A percentile compares a stretch with the other conserved stretches of the same genome.
Conservation (phyloP, 2,888 invertebrate genomes). For the Nomada ruficornis region DNA sequence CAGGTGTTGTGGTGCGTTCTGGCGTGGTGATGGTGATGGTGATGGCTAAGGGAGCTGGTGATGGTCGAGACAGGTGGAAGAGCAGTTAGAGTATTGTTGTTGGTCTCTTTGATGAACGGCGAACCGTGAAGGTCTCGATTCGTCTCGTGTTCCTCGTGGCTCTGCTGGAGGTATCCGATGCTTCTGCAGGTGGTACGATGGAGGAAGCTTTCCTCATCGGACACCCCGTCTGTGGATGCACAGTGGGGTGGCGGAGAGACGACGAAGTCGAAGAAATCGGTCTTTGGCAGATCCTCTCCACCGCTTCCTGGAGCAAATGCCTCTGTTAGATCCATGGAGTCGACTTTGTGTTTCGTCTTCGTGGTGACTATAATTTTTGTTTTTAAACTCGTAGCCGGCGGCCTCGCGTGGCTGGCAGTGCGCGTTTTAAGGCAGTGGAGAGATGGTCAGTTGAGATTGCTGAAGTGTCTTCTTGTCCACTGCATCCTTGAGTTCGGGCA, state of each 20-base stretch:
- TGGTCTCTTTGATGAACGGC: conserved; percentile 85
- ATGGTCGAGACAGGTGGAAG: conserved; percentile 82
- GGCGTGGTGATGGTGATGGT: conserved; percentile 76
- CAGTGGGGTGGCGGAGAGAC: conserved; percentile 87
- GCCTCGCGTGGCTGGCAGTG: conserved; percentile 17
- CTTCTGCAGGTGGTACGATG: conserved; percentile 83
- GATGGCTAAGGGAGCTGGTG: conserved; percentile 81
- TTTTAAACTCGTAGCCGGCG: not conserved
- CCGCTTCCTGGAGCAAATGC: conserved; percentile 87
- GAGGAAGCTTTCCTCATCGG: conserved; percentile 86
- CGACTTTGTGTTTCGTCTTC: conserved; percentile 45
- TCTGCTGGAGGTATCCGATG: conserved; percentile 78
- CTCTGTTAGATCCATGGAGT: conserved; percentile 92
- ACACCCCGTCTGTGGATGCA: conserved; percentile 86
- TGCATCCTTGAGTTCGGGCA: conserved; percentile 71
- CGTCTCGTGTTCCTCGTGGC: conserved; percentile 76
- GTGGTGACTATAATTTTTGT: conserved; percentile 22
- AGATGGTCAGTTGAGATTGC: conserved; percentile 62
- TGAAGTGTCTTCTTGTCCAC: conserved; percentile 71
- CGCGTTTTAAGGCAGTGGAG: not conserved
- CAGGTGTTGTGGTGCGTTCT: conserved; percentile 64
- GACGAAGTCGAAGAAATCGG: conserved; percentile 95
- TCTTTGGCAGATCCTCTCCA: conserved; percentile 91
- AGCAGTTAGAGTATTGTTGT: conserved; percentile 87
- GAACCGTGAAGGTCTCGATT: conserved; percentile 72